These are phyloP conservation scores for Lethenteron camtschaticum DNA, from an alignment of 2,113 vertebrate species.

Conservation along the genomic window DNA sequence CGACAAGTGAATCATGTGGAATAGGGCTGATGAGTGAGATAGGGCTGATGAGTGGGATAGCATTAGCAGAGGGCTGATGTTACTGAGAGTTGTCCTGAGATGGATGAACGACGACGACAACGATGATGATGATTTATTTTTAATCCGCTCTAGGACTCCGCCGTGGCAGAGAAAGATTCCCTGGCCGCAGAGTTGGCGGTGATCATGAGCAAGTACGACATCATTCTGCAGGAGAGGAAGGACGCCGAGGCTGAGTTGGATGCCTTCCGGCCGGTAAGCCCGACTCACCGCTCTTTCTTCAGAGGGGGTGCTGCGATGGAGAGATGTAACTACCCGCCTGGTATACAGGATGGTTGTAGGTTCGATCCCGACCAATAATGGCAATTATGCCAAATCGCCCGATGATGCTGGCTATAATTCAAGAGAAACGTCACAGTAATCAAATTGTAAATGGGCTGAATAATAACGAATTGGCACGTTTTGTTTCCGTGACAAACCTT, in stretches of 20 bases:
- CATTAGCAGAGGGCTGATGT: not conserved
- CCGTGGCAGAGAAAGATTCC: slow-evolving; percentile 23
- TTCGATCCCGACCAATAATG: not conserved
- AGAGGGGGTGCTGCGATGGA: not conserved
- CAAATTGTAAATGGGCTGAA: too few relatives aligned
- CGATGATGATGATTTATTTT: not conserved
- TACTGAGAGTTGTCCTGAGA: not conserved
- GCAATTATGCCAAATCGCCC: too few relatives aligned
- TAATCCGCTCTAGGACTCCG: slow-evolving; percentile 25
- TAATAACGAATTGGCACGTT: too few relatives aligned
- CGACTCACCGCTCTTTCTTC: not conserved
- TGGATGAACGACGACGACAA: not conserved
- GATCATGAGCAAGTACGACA: slow-evolving; percentile 30
- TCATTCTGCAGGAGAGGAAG: slow-evolving; percentile 26
- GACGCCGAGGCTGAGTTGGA: slow-evolving; percentile 32
- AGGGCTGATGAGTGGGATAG: not conserved
- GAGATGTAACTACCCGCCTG: not conserved
- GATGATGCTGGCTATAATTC: too few relatives aligned
- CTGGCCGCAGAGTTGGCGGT: slow-evolving; percentile 22
- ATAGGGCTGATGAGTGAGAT: not conserved
- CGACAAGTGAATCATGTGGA: too few relatives aligned
- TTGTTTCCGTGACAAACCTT: too few relatives aligned
- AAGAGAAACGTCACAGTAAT: too few relatives aligned
- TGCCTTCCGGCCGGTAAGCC: slow-evolving; percentile 28
- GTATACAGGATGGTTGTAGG: not conserved